Percentiles rank a stretch among this genome's conserved stretches.
phyloP scores from a whole-genome alignment of 2,797 vertebrate species.

The Hemitrygon akajei region DNA sequence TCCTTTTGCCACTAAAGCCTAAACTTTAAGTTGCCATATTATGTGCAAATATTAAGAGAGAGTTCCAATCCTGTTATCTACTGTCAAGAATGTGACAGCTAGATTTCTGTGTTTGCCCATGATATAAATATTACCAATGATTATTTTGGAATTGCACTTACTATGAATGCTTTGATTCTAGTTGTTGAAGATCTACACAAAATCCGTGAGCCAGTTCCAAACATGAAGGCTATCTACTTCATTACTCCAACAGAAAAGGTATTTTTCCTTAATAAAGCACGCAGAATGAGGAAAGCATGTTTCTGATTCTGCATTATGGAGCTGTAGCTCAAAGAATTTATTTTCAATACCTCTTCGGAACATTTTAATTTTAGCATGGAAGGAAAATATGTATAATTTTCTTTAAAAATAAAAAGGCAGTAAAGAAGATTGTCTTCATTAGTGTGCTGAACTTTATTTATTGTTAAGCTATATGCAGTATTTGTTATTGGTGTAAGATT shows the following conservation, averaged over 20 bases:
- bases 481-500: too few relatives aligned
- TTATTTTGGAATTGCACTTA: background rate
- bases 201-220: conserved; percentile 79
- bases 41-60: background rate
- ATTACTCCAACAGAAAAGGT: conserved; percentile 86
- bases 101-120: background rate
- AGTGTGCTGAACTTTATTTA: background rate
- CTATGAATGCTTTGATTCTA: conserved; percentile 47
- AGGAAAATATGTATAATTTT: background rate
- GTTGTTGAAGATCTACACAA: conserved; percentile 93
- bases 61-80: background rate
- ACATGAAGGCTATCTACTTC: conserved; percentile 94
- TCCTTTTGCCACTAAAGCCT: background rate
- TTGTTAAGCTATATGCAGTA: background rate
- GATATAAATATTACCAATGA: background rate
- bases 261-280: background rate
- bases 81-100: background rate
- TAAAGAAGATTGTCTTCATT: background rate
- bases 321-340: background rate
- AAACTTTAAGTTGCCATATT: background rate
- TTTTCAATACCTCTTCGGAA: background rate
- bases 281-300: background rate
- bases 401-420: background rate
- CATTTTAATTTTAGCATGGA: background rate
- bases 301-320: background rate